Evolutionary conservation across 2,888 invertebrate species (phyloP), one percentile per base, ranked within the genome.

Genomic region (Allygus modestus): DNA sequence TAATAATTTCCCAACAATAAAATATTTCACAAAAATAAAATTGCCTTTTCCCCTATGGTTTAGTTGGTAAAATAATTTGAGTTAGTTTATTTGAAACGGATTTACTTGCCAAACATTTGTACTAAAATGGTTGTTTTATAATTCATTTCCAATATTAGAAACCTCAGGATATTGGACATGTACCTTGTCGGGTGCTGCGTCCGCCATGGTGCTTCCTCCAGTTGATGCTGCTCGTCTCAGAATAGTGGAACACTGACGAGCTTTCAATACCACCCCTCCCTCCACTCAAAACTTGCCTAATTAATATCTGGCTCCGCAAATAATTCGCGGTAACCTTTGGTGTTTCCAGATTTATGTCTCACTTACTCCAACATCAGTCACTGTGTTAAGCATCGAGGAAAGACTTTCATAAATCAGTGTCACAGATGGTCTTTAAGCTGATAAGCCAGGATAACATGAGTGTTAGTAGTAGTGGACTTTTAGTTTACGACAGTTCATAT

Each of bases 291-390:
- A 61, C 43, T 82, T 41, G 20, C 61, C 28, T 77, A 77, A 77
- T 77, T 77, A 77, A 77, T 77, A 77, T 41, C 51, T 41, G 2
- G n/a, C 41, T 77, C 77, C 51, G 37, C 77, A 77, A 77, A 77
- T 77, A 77, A 77, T 77, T 77, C 46, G 43, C 20, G 43, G 73
- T 11, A 15, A 23, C 37, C 77, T 43, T n/a, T 77, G 20, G 28
- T 46, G 43, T 20, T n/a, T 46, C 28, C 28, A 51, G 77, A 77
- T 46, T 77, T 77, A 46, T 77, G 41, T 17, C 51, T 51, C 51
- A 51, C 26, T 75, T 75, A 75, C 77, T 43, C 77, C 51, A 2
- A 46, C 77, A 77, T 77, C n/a, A 77, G 28, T 77, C 77, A 51
- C 31, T 17, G 26, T 51, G 23, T 77, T 77, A 77, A 77, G 77